Conservation (phyloP, 2,113 vertebrate species). For the Actinemys pallida region DNA sequence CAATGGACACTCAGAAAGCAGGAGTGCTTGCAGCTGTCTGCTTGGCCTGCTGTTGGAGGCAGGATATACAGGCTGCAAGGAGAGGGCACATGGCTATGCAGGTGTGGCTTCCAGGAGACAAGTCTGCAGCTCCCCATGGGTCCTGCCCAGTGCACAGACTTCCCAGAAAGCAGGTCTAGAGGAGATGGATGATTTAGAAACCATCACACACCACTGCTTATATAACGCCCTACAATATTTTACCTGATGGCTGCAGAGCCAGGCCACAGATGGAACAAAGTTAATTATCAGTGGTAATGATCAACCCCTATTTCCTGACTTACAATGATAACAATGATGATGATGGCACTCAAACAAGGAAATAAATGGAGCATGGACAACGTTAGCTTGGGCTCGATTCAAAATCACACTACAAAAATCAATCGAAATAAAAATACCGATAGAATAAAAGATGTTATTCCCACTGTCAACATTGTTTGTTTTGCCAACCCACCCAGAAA, state of each 20-base stretch:
- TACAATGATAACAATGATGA: neutral
- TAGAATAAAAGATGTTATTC: neutral
- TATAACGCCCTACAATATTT: neutral
- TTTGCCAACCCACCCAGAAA: neutral
- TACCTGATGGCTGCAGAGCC: neutral
- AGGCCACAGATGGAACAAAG: neutral
- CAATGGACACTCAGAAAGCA: neutral
- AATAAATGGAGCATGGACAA: rapidly evolving
- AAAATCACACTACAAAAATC: neutral
- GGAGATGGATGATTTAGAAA: neutral
- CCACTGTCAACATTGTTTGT: neutral
- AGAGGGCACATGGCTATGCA: neutral
- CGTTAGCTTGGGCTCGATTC: neutral
- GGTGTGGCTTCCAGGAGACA: neutral
- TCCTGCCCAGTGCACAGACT: neutral
- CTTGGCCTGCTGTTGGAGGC: rapidly evolving
- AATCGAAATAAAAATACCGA: neutral
- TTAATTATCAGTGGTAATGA: neutral
- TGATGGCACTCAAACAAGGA: neutral
- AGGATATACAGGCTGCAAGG: neutral
- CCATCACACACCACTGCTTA: neutral
- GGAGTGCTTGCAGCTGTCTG: neutral
- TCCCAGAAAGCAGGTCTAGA: neutral
- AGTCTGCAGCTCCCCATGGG: neutral
- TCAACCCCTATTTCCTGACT: neutral